Evolutionary conservation across 1,140 invertebrate species (phyloP).

Genomic region (Phymorhynchus buccinoides): DNA sequence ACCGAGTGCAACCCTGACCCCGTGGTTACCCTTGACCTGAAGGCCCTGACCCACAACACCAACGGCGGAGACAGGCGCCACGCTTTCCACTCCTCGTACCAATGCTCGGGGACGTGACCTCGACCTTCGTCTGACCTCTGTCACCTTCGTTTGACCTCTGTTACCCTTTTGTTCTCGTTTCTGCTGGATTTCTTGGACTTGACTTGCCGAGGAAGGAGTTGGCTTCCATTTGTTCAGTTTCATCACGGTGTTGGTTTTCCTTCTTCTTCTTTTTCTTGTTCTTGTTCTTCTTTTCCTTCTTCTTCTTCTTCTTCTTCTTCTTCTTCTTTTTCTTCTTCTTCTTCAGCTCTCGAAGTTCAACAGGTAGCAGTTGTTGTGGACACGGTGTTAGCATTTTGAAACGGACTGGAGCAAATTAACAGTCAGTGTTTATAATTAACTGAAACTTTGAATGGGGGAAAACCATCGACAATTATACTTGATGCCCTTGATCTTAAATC

Average conservation of each 20-base stretch:
- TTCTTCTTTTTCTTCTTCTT: too few relatives aligned
- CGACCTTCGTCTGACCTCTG: neutral
- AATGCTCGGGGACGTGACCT: neutral
- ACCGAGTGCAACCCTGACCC: constrained; percentile 32
- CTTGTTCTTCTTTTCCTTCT: too few relatives aligned
- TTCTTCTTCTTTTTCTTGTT: too few relatives aligned
- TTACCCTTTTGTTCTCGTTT: too few relatives aligned
- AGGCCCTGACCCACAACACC: neutral
- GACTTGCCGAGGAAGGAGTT: neutral
- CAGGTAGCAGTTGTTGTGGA: neutral
- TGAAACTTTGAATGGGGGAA: neutral
- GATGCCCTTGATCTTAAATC: too few relatives aligned
- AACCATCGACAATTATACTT: neutral
- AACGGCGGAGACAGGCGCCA: neutral
- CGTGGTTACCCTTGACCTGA: constrained; percentile 29
- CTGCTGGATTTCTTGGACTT: neutral
- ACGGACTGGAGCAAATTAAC: neutral
- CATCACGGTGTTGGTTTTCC: neutral
- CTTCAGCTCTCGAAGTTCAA: neutral
- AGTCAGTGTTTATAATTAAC: neutral
- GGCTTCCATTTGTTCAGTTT: neutral
- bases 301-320: neutral
- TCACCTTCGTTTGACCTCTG: neutral
- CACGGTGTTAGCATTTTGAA: neutral
- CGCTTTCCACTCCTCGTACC: neutral